Evolutionary conservation across 2,797 vertebrate species (phyloP).

Genomic region (Cichlasoma orientale): DNA sequence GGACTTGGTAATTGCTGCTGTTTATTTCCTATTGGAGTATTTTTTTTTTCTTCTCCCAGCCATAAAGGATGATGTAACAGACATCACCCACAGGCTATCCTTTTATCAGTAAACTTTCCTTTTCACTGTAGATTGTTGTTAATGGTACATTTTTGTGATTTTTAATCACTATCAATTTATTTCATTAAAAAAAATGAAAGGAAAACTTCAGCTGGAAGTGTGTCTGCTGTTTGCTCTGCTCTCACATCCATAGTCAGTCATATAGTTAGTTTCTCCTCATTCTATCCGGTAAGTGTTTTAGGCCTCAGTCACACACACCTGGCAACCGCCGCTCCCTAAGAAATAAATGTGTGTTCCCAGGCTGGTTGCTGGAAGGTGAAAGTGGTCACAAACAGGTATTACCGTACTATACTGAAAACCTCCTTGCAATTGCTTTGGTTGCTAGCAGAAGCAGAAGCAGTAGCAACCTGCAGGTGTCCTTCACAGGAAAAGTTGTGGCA

Average conservation of each 20-base stretch:
- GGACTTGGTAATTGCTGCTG: conserved; percentile 1
- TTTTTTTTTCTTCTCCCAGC: not conserved
- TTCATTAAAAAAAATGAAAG: not conserved
- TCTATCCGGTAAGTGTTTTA: not conserved
- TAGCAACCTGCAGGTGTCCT: not conserved
- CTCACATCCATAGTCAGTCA: not conserved
- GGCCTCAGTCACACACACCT: not conserved
- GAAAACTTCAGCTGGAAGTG: not conserved
- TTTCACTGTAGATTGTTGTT: not conserved
- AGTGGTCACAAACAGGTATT: not conserved
- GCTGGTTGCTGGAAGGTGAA: not conserved
- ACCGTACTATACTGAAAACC: not conserved
- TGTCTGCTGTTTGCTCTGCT: not conserved
- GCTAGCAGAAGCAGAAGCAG: not conserved
- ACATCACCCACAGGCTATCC: not conserved
- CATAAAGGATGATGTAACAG: conserved; percentile 5
- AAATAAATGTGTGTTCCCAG: not conserved
- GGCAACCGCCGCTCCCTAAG: not conserved
- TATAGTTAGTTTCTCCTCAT: not conserved
- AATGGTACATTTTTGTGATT: not conserved
- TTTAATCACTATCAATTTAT: not conserved
- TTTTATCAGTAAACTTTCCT: not conserved
- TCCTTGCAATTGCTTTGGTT: not conserved
- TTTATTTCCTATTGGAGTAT: conserved; percentile 1
- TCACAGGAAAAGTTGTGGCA: not conserved